Conservation (phyloP, 1,140 invertebrate species). For the Caenorhabditis latens region DNA sequence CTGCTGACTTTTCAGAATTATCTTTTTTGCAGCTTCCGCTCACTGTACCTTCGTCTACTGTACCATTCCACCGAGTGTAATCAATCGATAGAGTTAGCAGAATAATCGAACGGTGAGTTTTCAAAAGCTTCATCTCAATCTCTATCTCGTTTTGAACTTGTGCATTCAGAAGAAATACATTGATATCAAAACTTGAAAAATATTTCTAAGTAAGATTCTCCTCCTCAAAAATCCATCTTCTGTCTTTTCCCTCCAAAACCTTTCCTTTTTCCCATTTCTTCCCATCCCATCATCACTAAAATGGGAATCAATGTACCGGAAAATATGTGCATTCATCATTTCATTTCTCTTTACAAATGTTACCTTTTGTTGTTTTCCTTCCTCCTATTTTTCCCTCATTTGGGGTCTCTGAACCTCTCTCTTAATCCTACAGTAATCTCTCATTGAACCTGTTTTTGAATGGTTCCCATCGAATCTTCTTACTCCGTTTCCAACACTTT, state of each 20-base stretch:
- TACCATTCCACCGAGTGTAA: not conserved
- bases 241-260: not conserved
- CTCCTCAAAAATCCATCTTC: not conserved
- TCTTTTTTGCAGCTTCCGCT: no score
- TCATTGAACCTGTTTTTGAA: not conserved
- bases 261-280: not conserved
- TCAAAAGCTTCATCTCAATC: no score
- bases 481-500: not conserved
- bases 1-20: no score
- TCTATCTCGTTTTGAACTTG: no score
- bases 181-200: no score
- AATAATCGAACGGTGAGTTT: not conserved
- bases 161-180: no score
- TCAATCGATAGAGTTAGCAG: not conserved
- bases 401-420: not conserved
- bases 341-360: not conserved
- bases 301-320: constrained; percentile 40
- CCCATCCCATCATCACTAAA: not conserved
- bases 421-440: constrained; percentile 40
- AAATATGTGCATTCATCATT: constrained; percentile 36
- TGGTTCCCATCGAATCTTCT: not conserved
- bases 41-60: not conserved
- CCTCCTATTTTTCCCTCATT: not conserved
- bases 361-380: constrained; percentile 41
- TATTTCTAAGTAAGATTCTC: no score